phyloP scores from a whole-genome alignment of 2,888 invertebrate genomes.

The Xestia rhomboidea region DNA sequence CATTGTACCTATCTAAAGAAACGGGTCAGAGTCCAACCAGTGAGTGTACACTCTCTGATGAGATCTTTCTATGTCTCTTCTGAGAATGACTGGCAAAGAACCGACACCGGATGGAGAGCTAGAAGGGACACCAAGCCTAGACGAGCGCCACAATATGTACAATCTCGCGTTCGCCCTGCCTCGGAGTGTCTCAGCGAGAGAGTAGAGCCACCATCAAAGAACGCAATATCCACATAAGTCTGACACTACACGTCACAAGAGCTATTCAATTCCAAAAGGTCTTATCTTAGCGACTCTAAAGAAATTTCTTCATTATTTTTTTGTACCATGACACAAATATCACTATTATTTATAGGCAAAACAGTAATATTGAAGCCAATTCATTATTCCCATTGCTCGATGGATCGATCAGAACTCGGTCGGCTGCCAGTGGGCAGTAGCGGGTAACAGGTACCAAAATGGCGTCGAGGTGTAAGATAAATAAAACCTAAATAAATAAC shows the following conservation, averaged over 20 bases:
- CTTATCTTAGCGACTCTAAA: neutral
- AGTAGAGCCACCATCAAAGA: neutral
- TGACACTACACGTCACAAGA: neutral
- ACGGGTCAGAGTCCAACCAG: neutral
- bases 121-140: neutral
- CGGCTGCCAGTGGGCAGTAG: conserved; percentile 44
- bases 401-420: conserved; percentile 54
- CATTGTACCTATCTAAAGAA: no score
- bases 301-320: neutral
- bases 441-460: conserved; percentile 17
- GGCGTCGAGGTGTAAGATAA: conserved; percentile 50
- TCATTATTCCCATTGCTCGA: conserved; percentile 53
- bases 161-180: neutral
- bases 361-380: conserved; percentile 52
- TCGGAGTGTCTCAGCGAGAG: neutral
- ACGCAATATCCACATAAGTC: neutral
- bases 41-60: neutral
- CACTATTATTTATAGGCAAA: conserved; percentile 58
- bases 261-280: conserved; percentile 9
- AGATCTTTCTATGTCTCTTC: neutral
- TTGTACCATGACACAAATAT: conserved; percentile 4
- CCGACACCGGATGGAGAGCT: neutral
- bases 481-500: conserved; percentile 23
- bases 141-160: neutral
- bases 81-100: neutral